Percentiles rank a stretch among this genome's conserved stretches.
Evolutionary conservation across 1,140 invertebrate species (phyloP).

Genomic region (Trichogramma pretiosum): DNA sequence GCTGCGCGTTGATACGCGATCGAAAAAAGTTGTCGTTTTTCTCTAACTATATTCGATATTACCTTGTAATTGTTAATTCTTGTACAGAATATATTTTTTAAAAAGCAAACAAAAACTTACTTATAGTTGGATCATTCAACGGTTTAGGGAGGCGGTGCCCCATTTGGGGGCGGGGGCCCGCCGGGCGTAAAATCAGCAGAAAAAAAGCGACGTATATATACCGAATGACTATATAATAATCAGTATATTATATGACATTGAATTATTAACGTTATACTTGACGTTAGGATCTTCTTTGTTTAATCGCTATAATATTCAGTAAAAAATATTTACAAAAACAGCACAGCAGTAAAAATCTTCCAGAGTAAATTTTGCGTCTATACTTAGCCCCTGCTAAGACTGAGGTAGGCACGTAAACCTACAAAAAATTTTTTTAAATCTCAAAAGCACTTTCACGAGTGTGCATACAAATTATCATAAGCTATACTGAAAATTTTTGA

Average conservation of each 20-base stretch:
- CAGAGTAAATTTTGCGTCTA: slow-evolving; percentile 3
- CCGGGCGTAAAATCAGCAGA: not conserved
- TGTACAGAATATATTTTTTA: slow-evolving; percentile 15
- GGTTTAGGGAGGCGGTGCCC: slow-evolving; percentile 5
- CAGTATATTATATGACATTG: no score
- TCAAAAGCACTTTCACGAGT: no score
- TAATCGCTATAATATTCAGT: no score
- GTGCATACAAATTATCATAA: no score
- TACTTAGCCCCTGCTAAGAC: slow-evolving; percentile 19
- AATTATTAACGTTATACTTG: no score
- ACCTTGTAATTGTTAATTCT: slow-evolving; percentile 12
- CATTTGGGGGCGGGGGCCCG: slow-evolving; percentile 16
- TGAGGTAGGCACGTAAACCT: slow-evolving; percentile 13
- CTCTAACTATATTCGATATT: slow-evolving; percentile 10
- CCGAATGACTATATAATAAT: no score
- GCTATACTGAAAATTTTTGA: not conserved
- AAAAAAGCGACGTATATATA: no score
- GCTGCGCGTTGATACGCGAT: no score
- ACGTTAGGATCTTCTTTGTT: no score
- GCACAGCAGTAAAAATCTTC: slow-evolving; percentile 5
- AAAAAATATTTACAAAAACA: not conserved
- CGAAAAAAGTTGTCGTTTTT: not conserved
- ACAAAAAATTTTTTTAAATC: slow-evolving; percentile 3
- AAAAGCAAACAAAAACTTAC: slow-evolving; percentile 3
- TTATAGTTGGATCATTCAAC: not conserved